A percentile compares a stretch with the other conserved stretches of the same genome.
Conservation (phyloP, 2,797 vertebrate genomes). For the Ceryle rudis region DNA sequence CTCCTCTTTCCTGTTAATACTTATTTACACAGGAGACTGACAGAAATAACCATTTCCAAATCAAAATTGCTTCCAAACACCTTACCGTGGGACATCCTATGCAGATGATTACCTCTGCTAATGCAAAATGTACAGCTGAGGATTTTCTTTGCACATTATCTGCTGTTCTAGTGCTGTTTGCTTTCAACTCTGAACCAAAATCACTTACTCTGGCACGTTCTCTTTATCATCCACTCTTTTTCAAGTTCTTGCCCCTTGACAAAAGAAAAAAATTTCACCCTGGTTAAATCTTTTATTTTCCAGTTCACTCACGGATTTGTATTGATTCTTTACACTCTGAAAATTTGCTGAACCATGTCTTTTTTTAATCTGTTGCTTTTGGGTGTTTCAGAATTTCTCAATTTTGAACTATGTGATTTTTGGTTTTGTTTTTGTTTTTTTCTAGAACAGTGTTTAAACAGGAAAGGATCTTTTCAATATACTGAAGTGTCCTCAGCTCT, state of each 20-base stretch:
- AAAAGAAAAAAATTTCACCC: not conserved
- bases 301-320: not conserved
- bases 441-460: not conserved
- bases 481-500: not conserved
- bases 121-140: fast-evolving
- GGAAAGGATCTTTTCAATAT: not conserved
- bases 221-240: not conserved
- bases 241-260: not conserved
- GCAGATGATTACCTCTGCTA: not conserved
- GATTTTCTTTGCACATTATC: not conserved
- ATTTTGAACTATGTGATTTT: not conserved
- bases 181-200: not conserved
- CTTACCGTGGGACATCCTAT: not conserved
- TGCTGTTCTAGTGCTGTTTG: not conserved
- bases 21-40: not conserved
- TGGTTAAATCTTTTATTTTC: not conserved
- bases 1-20: not conserved
- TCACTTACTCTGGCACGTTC: not conserved
- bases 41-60: not conserved
- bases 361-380: not conserved
- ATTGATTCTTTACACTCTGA: not conserved
- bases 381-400: not conserved
- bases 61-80: not conserved
- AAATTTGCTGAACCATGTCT: not conserved
- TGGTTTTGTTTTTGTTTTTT: not conserved